These are phyloP conservation scores for Pipistrellus pygmaeus DNA, from an alignment of 2,797 vertebrate genomes.

Conservation along the genomic window DNA sequence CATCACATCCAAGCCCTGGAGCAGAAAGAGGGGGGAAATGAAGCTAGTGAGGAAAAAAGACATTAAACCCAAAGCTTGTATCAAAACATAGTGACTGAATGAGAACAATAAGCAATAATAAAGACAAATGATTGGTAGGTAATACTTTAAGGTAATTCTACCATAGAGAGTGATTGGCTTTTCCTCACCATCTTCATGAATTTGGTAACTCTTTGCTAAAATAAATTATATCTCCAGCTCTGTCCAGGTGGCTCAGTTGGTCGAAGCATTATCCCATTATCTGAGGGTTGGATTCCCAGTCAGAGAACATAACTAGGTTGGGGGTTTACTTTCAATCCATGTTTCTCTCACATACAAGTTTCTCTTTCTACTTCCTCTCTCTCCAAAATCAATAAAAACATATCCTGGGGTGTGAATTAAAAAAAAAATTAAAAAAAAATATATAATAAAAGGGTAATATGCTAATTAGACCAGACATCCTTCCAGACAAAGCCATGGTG, in stretches of 20 bases:
- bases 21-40: neutral
- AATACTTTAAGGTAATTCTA: conserved; percentile 13
- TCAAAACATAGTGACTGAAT: neutral
- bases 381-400: neutral
- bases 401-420: neutral
- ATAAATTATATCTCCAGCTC: neutral
- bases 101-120: neutral
- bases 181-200: conserved; percentile 35
- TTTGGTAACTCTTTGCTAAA: conserved; percentile 55
- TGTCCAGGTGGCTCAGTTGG: neutral
- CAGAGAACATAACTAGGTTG: neutral
- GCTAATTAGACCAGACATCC: no score
- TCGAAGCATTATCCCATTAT: neutral
- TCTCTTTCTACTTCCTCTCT: neutral
- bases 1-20: neutral
- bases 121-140: neutral
- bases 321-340: neutral
- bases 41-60: neutral
- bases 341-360: neutral
- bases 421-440: neutral
- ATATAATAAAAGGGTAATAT: no score
- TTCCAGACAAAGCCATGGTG: no score
- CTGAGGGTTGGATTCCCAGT: neutral
- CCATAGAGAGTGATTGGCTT: neutral
- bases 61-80: neutral